Evolutionary conservation across 2,888 invertebrate genomes (phyloP), one percentile per base, ranked within the genome.

Genomic region (Nesidiocoris tenuis): DNA sequence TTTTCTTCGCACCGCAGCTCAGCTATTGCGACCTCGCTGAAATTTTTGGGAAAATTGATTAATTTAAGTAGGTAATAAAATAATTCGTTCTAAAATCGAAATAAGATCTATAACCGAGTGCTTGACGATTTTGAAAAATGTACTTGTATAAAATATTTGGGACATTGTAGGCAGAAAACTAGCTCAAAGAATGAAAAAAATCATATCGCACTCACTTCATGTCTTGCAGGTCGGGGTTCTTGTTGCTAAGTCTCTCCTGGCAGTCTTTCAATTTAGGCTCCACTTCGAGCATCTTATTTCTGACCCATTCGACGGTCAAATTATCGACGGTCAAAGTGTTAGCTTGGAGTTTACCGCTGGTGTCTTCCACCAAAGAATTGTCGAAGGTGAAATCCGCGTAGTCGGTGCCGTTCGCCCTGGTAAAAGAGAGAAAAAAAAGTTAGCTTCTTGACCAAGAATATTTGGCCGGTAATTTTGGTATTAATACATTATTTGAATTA

Each of bases 271-370:
- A 86, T n/a, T 89, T 87, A n/a, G 86, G 83, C 83, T 95, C 95
- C 78, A 95, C 83, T 80, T 95, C 94, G 17, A 86, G 87, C 74
- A 94, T 85, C 82, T 92, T 92, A 79, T 90, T 91, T 81, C 93
- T 89, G 75, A 97, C 84, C 91, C 93, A 93, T 82, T 96, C 96
- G 56, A 94, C 91, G 0, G 96, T 97, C 25, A 96, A 87, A 84
- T 96, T 96, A 84, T 97, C 96, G 0, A 96, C 93, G 0, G 95
- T 94, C 79, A 97, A 83, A 82, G 92, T 91, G 85, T 94, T 94
- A n/a, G 93, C 91, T 81, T 91, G 88, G 67, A 95, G 86, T 83
- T 92, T 93, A 7, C 95, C 95, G 68, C 92, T 92, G 71, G 94
- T 93, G 81, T 95, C 94, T 82, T 95, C 93, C 54, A 95, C 91